Evolutionary conservation across 2,113 vertebrate genomes (phyloP), one percentile per base, ranked within the genome.

Genomic region (Benitochromis conjunctus): DNA sequence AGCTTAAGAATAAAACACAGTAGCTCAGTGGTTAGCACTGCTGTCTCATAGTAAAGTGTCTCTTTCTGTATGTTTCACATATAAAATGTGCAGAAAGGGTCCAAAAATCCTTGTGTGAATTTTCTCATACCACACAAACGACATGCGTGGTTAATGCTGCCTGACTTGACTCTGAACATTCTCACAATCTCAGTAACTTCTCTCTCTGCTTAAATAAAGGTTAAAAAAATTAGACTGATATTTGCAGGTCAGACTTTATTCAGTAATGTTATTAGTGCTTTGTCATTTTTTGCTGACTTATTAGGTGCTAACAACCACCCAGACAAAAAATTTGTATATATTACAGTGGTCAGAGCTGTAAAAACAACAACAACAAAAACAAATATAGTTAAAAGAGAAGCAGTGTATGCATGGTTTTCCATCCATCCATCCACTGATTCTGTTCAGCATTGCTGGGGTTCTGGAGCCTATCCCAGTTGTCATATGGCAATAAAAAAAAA

Each of bases 41-140:
- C 19, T 53, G 14, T 46, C 41, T 74, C 66, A 7, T 48, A 29
- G 38, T 36, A 69, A 5, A 9, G 3, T 0, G 0, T 5, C 41
- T 48, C 24, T 24, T 11, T 48, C 41, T 74, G 41, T 41, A 19
- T 29, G 24, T 48, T 74, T 48, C 24, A 74, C 41, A 19, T 74
- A 7, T 19, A 19, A 48, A 74, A 48, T 46, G 43, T 18, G 66
- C 24, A 1, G 24, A 74, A 46, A 29, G 41, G 46, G 60, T 26
- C 66, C 66, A 26, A 48, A 48, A 71, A 26, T 48, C 9, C 9
- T 48, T 26, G 13, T 3, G 5, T 74, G 14, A 74, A 74, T 74
- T 19, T 29, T 48, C 46, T 14, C 1, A 26, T 71, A 6, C 48
- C 21, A 18, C 26, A 26, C 38, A 71, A 46, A 71, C 1, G 1